Base-by-base conservation (phyloP, 2,888 invertebrate genomes). In the Shargacucullia verbasci region DNA sequence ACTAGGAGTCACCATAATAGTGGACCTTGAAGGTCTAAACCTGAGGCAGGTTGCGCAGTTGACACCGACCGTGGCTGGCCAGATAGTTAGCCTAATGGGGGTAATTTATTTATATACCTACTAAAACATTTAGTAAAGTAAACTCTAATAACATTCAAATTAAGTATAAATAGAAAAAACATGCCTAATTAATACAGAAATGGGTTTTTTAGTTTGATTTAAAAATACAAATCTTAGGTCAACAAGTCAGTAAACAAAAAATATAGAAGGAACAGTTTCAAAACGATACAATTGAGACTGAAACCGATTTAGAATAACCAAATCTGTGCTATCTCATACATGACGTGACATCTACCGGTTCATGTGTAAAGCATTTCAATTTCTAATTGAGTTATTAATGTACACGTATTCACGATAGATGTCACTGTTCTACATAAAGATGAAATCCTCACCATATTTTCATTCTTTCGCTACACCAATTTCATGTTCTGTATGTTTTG, bases 41-140 rank as follows among this genome's bases (percentile, higher is more conserved):
- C 58, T 92, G 35, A 67, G 84, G 7, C 92, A 92, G 13, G 84
- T 89, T 3, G 79, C 86, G 9, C 87, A 88, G 7, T 64, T 91
- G 5, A 90, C 90, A 0, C 88, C 91, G 0, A 88, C 87, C 0
- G 84, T 91, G 0, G 92, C 92, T 0, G 72, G 83, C 12, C 92
- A 92, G 70, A 90, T 92, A 11, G 91, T 92, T 43, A 86, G 84
- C 33, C 77, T 94, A 5, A 90, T 93, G 89, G 93, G 93, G 80
- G 93, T 94, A 66, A 80, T 59, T 14, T 13, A 13, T 13, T 0
- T 29, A 29, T 20, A 20, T 20, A 20, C n/a, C n/a, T n/a, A n/a
- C n/a, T n/a, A n/a, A n/a, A n/a, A n/a, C 20, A 20, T 20, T 20
- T 3, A 20, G 20, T 3, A 4, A 20, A 20, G 4, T 20, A 20